Base-by-base conservation (phyloP, 2,888 invertebrate genomes). In the Polylopha cassiicola region DNA sequence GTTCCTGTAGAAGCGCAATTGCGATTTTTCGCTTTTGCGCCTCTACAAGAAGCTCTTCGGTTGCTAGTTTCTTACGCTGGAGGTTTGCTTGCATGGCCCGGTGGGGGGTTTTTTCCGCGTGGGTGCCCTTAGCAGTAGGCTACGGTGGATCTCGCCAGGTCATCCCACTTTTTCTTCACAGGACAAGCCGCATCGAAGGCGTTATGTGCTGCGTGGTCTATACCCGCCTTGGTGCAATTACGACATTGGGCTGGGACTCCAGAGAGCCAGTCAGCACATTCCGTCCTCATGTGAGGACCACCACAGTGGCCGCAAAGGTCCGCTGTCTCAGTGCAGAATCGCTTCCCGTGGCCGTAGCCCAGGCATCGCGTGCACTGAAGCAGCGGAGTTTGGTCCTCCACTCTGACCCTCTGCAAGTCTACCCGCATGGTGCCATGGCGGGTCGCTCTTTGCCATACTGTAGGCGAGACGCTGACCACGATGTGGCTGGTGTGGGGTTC, bases 401-500 rank as follows among this genome's bases (percentile, higher is more conserved):
- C 34, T 9, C 4, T 10, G 7, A 34, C 4, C 1, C 21, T 17
- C 6, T 34, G 34, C 2, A 34, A 24, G 13, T 34, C 34, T 4
- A 34, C 24, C 7, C 24, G 23, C 2, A 34, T 10, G 1, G 10
- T n/a, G 2, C 18, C 34, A n/a, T 4, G n/a, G 1, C 11, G 7
- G 2, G 7, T 4, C 9, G 8, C 10, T n/a, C 26, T 24, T 13
- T 4, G 9, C 24, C 32, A 39, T 1, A 26, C 9, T 2, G 1
- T 10, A 3, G 37, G 37, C 0, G 23, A 17, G 4, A 23, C 20
- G 1, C 21, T 15, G 3, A 38, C 4, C 1, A 38, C 24, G 6
- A 43, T 20, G 11, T 37, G 20, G 16, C 7, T 21, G 3, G 7
- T 14, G 3, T 33, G 34, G 3, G 33, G 26, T 43, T 43, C n/a